These are phyloP conservation scores for Dorcus hopei DNA, from an alignment of 2,888 invertebrate genomes.

Conservation along the genomic window DNA sequence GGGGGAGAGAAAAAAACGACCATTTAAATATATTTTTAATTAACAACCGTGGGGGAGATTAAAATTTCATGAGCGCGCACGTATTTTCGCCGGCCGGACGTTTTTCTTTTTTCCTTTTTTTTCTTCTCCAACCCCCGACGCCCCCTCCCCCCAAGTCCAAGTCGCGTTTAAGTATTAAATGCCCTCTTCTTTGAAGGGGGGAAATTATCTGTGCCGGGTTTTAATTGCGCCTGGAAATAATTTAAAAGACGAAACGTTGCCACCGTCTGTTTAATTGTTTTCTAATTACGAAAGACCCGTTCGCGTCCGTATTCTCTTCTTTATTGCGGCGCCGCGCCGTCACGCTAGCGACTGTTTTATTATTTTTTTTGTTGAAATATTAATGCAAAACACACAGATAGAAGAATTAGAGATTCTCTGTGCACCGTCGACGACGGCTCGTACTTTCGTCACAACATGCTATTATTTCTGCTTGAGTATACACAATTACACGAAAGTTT, in stretches of 20 bases:
- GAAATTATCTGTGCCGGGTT: neutral
- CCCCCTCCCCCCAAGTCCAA: too few species aligned
- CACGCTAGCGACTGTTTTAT: conserved; percentile 29
- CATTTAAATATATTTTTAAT: too few species aligned
- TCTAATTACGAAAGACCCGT: conserved; percentile 5
- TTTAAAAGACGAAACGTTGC: neutral
- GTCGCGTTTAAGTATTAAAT: too few species aligned
- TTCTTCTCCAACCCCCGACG: too few species aligned
- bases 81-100: too few species aligned
- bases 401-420: neutral
- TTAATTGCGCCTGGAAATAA: conserved; percentile 1
- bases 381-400: conserved; percentile 23
- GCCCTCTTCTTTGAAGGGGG: too few species aligned
- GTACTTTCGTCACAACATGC: too few species aligned
- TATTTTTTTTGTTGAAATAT: conserved; percentile 31
- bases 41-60: too few species aligned
- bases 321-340: conserved; percentile 13
- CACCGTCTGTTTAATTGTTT: neutral
- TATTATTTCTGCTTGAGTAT: too few species aligned
- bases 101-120: too few species aligned
- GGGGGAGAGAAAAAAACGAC: too few species aligned
- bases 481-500: neutral
- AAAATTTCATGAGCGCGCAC: too few species aligned
- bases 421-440: neutral
- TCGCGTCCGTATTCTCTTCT: neutral